Base-by-base conservation (phyloP, 2,797 vertebrate genomes). In the Cottoperca gobio region DNA sequence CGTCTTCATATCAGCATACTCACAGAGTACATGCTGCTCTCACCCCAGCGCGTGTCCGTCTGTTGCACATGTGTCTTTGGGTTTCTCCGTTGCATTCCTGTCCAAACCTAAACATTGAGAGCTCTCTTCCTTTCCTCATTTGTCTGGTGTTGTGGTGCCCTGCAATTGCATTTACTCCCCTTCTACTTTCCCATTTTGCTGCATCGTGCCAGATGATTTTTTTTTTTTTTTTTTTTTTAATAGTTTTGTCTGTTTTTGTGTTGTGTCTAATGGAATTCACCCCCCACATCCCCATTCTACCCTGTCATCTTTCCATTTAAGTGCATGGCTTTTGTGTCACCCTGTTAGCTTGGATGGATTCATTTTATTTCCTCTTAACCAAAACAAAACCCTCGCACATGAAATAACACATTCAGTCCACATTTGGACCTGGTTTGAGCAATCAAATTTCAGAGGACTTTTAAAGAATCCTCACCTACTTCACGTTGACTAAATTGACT, bases 271-370 rank as follows among this genome's bases (percentile, higher is more conserved):
- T 78, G 62, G 62, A 83, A 50, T 16, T 9, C 49, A 21, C 31
- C 26, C 28, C 35, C 16, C 14, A 0, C 43, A 65, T 67, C 48
- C 7, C 26, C 63, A 81, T 48, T 42, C 42, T 68, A n/a, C 71
- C 59, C 66, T 60, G 49, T 65, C 79, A 79, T 79, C 39, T 9
- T 48, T 60, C 66, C 68, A 70, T 84, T 78, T 55, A 84, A 70
- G 64, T 92, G 95, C 94, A 95, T 91, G 95, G 93, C 93, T 93
- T 89, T 82, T 93, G 88, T 89, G 84, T 88, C 81, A 90, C 79
- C 89, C 86, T 82, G 75, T 88, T 87, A 84, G 86, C 92, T 86
- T 91, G 88, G 74, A 93, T 93, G 92, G 87, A 93, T 91, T 89
- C 82, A 92, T 94, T 94, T 92, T 91, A 83, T 92, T 93, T 93